Evolutionary conservation across 2,113 vertebrate species (phyloP).

Genomic region (Malaclemys terrapin): DNA sequence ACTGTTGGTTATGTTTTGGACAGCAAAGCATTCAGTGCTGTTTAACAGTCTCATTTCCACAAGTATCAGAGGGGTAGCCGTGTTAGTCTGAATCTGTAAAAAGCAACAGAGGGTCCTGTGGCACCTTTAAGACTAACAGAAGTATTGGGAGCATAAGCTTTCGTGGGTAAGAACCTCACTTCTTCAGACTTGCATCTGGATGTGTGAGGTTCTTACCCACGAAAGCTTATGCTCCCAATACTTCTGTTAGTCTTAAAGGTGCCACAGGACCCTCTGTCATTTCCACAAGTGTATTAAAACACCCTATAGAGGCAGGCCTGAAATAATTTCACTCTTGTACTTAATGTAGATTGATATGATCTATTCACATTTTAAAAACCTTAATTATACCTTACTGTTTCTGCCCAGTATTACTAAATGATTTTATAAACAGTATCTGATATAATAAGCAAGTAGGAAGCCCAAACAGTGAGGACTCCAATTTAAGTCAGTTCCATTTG

Average conservation of each 20-base stretch:
- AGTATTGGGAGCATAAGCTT: too few species aligned
- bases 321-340: not conserved
- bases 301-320: not conserved
- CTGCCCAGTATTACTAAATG: conserved; percentile 17
- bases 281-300: not conserved
- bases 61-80: too few species aligned
- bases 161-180: too few species aligned
- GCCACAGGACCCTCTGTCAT: not conserved
- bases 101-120: too few species aligned
- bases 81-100: too few species aligned
- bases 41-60: not conserved
- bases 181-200: too few species aligned
- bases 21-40: not conserved
- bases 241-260: too few species aligned
- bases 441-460: conserved; percentile 29
- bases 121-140: too few species aligned
- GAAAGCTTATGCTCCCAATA: too few species aligned
- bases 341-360: not conserved
- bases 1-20: not conserved
- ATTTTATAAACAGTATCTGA: not conserved
- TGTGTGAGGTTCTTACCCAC: too few species aligned
- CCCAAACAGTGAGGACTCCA: not conserved
- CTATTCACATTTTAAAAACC: not conserved
- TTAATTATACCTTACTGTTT: not conserved
- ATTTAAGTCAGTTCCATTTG: not conserved